These are phyloP conservation scores for Pseudomyrmex sp. DNA, from an alignment of 1,140 invertebrate genomes.

Conservation along the genomic window DNA sequence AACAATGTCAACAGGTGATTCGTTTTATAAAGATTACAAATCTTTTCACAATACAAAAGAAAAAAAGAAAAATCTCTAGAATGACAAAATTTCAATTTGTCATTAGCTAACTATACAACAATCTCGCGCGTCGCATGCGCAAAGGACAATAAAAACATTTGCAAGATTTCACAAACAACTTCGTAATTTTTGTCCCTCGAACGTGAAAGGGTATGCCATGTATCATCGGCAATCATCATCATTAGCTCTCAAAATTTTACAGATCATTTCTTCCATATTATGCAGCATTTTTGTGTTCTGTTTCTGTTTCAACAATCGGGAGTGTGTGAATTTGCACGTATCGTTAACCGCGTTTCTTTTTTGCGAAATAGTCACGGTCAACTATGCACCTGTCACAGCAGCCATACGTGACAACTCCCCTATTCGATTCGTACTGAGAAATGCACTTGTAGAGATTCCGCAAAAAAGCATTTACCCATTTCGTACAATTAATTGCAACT, in stretches of 20 bases:
- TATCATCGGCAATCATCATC: constrained; percentile 10
- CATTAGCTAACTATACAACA: constrained; percentile 44
- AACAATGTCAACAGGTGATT: too few relatives aligned
- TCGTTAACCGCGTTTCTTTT: neutral
- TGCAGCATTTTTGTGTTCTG: neutral
- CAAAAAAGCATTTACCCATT: constrained; percentile 56
- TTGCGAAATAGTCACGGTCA: constrained; percentile 3
- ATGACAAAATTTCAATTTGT: constrained; percentile 25
- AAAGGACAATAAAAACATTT: constrained; percentile 51
- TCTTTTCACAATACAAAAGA: constrained; percentile 29
- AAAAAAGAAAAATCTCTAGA: constrained; percentile 15
- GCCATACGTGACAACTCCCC: neutral
- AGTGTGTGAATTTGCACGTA: constrained; percentile 8
- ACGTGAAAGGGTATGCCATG: constrained; percentile 1
- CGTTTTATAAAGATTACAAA: too few relatives aligned
- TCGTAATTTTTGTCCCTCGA: constrained; percentile 1
- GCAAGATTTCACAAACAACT: constrained; percentile 53
- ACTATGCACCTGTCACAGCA: constrained; percentile 19
- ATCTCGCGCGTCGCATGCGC: constrained; percentile 25
- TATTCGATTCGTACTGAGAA: constrained; percentile 39
- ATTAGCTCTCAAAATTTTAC: constrained; percentile 25
- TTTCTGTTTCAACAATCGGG: neutral
- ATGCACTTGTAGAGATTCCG: constrained; percentile 38
- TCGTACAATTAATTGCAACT: constrained; percentile 29
- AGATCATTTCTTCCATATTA: constrained; percentile 55